Conservation (phyloP, 1,140 invertebrate genomes). For the Neodiprion virginianus region DNA sequence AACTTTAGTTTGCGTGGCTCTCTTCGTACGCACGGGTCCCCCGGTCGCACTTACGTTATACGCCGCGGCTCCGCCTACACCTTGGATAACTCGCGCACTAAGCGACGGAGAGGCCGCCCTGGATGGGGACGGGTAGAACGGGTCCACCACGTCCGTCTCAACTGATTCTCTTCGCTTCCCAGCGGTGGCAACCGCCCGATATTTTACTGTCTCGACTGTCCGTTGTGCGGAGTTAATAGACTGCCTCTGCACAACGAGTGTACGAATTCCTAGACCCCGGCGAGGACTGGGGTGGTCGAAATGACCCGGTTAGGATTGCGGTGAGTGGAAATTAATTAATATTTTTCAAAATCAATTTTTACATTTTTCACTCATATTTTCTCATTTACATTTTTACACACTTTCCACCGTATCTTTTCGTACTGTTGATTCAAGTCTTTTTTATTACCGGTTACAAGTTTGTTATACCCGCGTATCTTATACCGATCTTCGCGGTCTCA, state of each 20-base stretch:
- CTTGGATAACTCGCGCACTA: not conserved
- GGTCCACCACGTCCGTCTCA: conserved; percentile 28
- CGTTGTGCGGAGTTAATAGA: conserved; percentile 27
- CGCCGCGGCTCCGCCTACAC: conserved; percentile 48
- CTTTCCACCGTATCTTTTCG: not conserved
- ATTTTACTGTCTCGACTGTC: conserved; percentile 42
- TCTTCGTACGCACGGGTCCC: conserved; percentile 13
- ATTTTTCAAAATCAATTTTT: conserved; percentile 18
- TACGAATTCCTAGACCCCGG: conserved; percentile 39
- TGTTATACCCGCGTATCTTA: not conserved
- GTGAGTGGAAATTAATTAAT: conserved; percentile 42
- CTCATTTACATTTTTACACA: not conserved
- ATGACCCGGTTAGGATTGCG: conserved; percentile 56
- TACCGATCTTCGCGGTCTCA: too few relatives aligned
- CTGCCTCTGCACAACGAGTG: conserved; percentile 50
- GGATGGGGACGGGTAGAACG: conserved; percentile 49
- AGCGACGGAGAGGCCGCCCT: conserved; percentile 53
- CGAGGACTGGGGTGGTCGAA: conserved; percentile 52
- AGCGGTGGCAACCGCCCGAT: conserved; percentile 39
- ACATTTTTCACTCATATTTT: conserved; percentile 11
- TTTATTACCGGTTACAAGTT: not conserved
- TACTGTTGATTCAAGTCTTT: not conserved
- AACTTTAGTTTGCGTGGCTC: conserved; percentile 55
- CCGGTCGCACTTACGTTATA: conserved; percentile 13
- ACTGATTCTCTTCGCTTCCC: conserved; percentile 35